A percentile compares a stretch with the other conserved stretches of the same genome.
phyloP scores from a whole-genome alignment of 2,797 vertebrate species.

The Micrastur ruficollis region DNA sequence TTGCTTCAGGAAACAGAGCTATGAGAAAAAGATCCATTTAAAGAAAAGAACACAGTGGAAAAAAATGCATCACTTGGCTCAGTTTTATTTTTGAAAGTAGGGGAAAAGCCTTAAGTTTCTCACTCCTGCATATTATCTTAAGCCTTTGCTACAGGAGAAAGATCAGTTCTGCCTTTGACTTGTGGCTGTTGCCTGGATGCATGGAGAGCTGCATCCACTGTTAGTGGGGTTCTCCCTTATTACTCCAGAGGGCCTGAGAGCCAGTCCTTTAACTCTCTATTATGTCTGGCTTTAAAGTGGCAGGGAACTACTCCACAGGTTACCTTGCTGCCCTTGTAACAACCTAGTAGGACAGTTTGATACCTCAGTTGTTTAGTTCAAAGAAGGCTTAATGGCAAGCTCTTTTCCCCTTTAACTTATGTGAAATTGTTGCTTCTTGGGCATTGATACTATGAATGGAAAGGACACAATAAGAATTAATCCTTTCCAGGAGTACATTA shows the following conservation, averaged over 20 bases:
- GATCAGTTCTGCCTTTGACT: not conserved
- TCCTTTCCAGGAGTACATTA: not conserved
- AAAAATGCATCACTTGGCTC: slow-evolving; percentile 30
- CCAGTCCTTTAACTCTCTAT: not conserved
- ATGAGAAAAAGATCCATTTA: not conserved
- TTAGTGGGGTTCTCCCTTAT: not conserved
- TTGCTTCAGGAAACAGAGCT: not conserved
- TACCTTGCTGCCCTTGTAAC: not conserved
- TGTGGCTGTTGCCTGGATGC: not conserved
- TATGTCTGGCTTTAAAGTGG: not conserved
- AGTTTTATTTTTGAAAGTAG: not conserved
- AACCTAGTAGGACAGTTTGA: not conserved
- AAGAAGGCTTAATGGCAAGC: not conserved
- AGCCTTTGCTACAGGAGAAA: not conserved
- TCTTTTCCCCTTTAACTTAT: not conserved
- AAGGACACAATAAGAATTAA: not conserved
- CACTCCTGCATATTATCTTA: not conserved
- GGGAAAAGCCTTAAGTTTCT: not conserved
- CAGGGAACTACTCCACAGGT: not conserved
- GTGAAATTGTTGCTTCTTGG: not conserved
- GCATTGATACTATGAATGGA: not conserved
- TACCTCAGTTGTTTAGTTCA: not conserved
- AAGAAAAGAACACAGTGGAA: not conserved
- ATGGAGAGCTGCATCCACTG: not conserved
- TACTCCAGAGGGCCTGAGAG: not conserved